Conservation (phyloP, 2,888 invertebrate species). For the Myopa tessellatipennis region DNA sequence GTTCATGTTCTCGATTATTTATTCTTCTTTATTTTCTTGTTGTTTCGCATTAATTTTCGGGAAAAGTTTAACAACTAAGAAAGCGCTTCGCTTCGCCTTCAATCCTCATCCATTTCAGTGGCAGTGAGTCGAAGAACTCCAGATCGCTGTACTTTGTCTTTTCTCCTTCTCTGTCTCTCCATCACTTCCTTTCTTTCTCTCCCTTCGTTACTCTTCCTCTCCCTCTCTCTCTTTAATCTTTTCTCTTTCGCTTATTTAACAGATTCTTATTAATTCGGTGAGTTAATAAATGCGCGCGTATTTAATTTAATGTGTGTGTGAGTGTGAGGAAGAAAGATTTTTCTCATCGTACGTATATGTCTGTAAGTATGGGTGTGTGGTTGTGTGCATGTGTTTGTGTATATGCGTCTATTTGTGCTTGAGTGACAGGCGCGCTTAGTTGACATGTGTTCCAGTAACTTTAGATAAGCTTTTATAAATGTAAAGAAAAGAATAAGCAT, state of each 20-base stretch:
- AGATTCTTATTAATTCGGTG: conserved; percentile 41
- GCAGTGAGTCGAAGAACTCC: background rate
- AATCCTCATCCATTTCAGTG: background rate
- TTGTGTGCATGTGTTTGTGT: background rate
- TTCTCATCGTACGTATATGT: background rate
- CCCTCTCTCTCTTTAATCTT: background rate
- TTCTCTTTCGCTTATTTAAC: conserved; percentile 3
- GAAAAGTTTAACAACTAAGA: conserved; percentile 25
- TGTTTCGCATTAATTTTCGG: conserved; percentile 29
- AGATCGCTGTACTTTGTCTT: background rate
- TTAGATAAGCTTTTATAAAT: conserved; percentile 32
- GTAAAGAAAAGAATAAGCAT: conserved; percentile 7
- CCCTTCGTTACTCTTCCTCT: background rate
- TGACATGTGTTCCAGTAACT: conserved; percentile 34
- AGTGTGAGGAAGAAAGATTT: background rate
- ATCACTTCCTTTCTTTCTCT: background rate
- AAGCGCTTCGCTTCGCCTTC: background rate
- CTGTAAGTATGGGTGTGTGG: background rate
- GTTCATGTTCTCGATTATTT: too few species aligned
- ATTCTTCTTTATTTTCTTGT: background rate
- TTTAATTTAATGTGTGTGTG: conserved; percentile 39
- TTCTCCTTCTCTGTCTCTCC: background rate
- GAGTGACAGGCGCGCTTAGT: conserved; percentile 26
- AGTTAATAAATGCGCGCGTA: conserved; percentile 42
- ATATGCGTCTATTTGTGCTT: background rate